Percentiles rank a stretch among this genome's conserved stretches.
phyloP scores from a whole-genome alignment of 2,797 vertebrate genomes.

The Pterois miles region DNA sequence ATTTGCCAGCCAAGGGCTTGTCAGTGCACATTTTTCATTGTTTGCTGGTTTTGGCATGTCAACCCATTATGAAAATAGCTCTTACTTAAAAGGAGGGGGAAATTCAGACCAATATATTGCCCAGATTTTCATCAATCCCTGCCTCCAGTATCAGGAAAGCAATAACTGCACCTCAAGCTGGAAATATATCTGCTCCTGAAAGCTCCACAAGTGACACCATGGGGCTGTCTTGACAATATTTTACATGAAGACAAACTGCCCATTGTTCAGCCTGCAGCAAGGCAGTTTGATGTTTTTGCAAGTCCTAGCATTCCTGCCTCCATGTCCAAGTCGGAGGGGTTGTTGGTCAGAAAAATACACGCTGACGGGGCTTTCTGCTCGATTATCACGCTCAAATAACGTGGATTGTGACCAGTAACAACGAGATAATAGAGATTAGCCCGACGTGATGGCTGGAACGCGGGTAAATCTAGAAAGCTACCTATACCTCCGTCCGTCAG shows the following conservation, averaged over 20 bases:
- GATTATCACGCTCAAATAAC: constrained; percentile 24
- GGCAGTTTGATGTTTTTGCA: constrained; percentile 54
- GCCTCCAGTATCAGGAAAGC: constrained; percentile 5
- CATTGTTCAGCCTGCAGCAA: constrained; percentile 65
- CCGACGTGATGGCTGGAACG: constrained; percentile 23
- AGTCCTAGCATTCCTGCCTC: constrained; percentile 60
- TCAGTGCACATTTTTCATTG: constrained; percentile 61
- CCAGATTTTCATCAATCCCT: neutral
- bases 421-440: constrained; percentile 46
- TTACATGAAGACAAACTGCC: constrained; percentile 45
- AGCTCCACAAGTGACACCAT: constrained; percentile 19
- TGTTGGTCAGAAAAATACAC: constrained; percentile 27
- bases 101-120: neutral
- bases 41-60: constrained; percentile 45
- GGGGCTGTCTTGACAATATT: constrained; percentile 18
- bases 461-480: constrained; percentile 34
- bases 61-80: constrained; percentile 26
- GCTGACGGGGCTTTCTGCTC: constrained; percentile 12
- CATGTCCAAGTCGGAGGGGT: constrained; percentile 37
- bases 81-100: neutral
- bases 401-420: constrained; percentile 37
- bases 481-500: constrained; percentile 52
- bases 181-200: neutral
- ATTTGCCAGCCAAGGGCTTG: constrained; percentile 50
- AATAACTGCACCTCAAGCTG: constrained; percentile 17